phyloP scores from a whole-genome alignment of 2,113 vertebrate species.

The Phaetusa simplex region DNA sequence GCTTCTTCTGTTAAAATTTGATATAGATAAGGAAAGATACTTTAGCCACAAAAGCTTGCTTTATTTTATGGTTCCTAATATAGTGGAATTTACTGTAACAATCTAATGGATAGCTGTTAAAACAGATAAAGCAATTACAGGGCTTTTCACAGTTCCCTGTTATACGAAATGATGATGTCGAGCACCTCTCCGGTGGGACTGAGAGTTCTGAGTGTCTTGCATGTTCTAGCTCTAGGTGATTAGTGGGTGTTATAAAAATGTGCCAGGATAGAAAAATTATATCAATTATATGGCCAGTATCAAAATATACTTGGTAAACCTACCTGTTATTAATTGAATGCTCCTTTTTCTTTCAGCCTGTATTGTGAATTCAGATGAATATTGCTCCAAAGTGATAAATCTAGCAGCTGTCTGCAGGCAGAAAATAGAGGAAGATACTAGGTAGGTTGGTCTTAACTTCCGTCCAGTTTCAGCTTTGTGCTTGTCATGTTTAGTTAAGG shows the following conservation, averaged over 20 bases:
- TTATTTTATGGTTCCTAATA: slow-evolving; percentile 5
- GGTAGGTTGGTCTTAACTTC: slow-evolving; percentile 73
- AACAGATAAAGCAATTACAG: slow-evolving; percentile 17
- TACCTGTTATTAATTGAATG: not conserved
- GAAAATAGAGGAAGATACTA: slow-evolving; percentile 73
- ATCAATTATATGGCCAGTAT: not conserved
- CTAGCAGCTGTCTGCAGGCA: slow-evolving; percentile 74
- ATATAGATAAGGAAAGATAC: not conserved
- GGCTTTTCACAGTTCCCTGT: not conserved
- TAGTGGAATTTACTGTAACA: slow-evolving; percentile 7
- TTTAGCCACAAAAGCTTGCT: not conserved
- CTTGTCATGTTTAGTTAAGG: not conserved
- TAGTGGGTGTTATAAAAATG: slow-evolving; percentile 1
- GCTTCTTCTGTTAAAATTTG: not conserved
- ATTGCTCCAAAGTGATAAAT: slow-evolving; percentile 76
- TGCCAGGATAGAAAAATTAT: not conserved
- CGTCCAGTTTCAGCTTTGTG: not conserved
- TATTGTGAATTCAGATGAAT: slow-evolving; percentile 72
- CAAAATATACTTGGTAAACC: slow-evolving; percentile 9
- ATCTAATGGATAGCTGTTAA: slow-evolving; percentile 6
- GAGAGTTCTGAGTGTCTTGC: not conserved
- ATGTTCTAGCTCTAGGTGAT: not conserved
- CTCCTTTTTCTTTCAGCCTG: slow-evolving; percentile 34
- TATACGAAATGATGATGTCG: not conserved
- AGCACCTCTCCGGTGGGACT: not conserved